Evolutionary conservation across 2,797 vertebrate genomes (phyloP).

Genomic region (Melanotaenia pygmaea): DNA sequence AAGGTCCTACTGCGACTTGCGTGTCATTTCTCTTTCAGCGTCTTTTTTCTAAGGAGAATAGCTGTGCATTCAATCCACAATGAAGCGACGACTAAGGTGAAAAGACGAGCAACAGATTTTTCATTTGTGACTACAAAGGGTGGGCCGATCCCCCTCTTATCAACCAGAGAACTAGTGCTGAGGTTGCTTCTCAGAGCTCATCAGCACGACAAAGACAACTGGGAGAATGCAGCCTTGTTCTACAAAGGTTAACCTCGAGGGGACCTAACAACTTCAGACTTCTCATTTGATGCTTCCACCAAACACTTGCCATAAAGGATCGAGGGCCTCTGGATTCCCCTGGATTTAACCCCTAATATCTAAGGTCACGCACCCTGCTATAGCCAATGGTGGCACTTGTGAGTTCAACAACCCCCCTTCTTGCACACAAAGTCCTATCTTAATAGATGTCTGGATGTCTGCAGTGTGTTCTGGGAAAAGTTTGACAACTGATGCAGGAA

Average conservation of each 20-base stretch:
- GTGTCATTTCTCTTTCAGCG: slow-evolving; percentile 44
- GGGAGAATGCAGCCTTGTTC: slow-evolving; percentile 75
- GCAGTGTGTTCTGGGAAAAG: slow-evolving; percentile 24
- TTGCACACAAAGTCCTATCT: slow-evolving; percentile 12
- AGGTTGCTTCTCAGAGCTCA: slow-evolving; percentile 74
- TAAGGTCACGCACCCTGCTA: slow-evolving; percentile 61
- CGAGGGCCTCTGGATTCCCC: slow-evolving; percentile 63
- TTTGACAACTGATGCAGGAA: slow-evolving; percentile 3
- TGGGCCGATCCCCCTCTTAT: slow-evolving; percentile 69
- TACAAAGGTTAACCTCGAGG: slow-evolving; percentile 82
- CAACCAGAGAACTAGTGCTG: slow-evolving; percentile 70
- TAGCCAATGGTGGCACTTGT: slow-evolving; percentile 61
- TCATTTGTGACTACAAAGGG: slow-evolving; percentile 73
- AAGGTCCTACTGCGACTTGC: slow-evolving; percentile 61
- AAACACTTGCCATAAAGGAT: slow-evolving; percentile 67
- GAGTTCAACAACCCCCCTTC: slow-evolving; percentile 33
- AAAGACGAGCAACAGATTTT: slow-evolving; percentile 73
- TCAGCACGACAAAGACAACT: slow-evolving; percentile 81
- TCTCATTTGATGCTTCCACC: slow-evolving; percentile 76
- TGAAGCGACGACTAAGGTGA: slow-evolving; percentile 54
- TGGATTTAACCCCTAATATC: slow-evolving; percentile 78
- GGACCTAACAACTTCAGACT: slow-evolving; percentile 81
- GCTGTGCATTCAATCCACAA: slow-evolving; percentile 44
- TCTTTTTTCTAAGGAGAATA: slow-evolving; percentile 51
- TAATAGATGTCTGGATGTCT: slow-evolving; percentile 30